Percentiles rank a stretch among this genome's conserved stretches.
phyloP scores from a whole-genome alignment of 2,888 invertebrate species.

The Coremacera marginata region DNA sequence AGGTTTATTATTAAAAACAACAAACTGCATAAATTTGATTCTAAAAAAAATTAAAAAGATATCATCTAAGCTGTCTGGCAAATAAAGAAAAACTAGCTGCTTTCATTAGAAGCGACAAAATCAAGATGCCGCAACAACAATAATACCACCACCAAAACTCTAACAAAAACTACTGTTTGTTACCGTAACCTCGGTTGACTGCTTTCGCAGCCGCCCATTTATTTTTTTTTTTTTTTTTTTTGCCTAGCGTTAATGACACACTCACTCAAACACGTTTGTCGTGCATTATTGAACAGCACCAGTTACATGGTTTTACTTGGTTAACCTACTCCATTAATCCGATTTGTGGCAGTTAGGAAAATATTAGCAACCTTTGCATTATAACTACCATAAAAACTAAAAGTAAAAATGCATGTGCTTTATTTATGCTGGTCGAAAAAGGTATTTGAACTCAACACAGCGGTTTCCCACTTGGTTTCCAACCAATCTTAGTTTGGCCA shows the following conservation, averaged over 20 bases:
- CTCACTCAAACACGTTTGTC: background rate
- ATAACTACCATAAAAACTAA: background rate
- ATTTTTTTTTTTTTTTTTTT: conserved; percentile 23
- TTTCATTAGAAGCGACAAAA: background rate
- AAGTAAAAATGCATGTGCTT: background rate
- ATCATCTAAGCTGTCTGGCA: background rate
- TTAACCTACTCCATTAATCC: conserved; percentile 37
- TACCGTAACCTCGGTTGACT: conserved; percentile 19
- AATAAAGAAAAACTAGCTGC: background rate
- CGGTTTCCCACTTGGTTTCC: conserved; percentile 15
- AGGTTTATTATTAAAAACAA: too few relatives aligned
- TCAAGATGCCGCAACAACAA: background rate
- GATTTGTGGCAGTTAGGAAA: conserved; percentile 20
- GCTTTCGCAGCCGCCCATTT: conserved; percentile 20
- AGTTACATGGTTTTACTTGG: background rate
- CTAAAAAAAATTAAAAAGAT: too few relatives aligned
- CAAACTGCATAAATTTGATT: too few relatives aligned
- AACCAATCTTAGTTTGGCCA: background rate
- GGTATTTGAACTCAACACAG: conserved; percentile 15
- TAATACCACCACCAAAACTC: background rate
- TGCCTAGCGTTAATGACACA: background rate
- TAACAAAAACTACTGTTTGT: conserved; percentile 11
- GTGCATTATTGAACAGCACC: background rate
- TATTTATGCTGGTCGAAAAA: background rate
- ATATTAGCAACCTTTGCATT: background rate